These are phyloP conservation scores for Formica exsecta DNA, from an alignment of 1,140 invertebrate genomes.

Conservation along the genomic window DNA sequence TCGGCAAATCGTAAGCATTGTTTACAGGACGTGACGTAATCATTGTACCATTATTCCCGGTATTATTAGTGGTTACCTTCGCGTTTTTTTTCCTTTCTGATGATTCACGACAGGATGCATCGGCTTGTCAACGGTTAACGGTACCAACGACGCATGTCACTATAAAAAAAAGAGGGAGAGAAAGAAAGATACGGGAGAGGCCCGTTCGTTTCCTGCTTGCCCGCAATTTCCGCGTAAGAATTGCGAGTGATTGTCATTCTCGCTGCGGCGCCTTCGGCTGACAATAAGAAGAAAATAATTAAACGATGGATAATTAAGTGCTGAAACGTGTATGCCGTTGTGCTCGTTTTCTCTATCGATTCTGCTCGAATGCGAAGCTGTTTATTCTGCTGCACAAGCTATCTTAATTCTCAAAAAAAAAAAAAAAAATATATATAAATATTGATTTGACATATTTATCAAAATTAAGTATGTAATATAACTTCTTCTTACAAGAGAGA, in stretches of 20 bases:
- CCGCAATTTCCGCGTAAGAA: constrained; percentile 67
- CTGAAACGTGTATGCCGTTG: constrained; percentile 62
- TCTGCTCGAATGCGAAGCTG: background rate
- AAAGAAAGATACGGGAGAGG: background rate
- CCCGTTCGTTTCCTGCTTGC: constrained; percentile 40
- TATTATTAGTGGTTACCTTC: constrained; percentile 57
- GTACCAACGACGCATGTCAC: constrained; percentile 51
- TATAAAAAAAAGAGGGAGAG: constrained; percentile 5
- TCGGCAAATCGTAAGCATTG: constrained; percentile 63
- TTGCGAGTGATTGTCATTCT: constrained; percentile 65
- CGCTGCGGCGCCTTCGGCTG: background rate
- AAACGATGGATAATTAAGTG: constrained; percentile 72
- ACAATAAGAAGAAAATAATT: constrained; percentile 70
- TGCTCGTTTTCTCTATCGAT: constrained; percentile 33
- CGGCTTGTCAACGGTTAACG: constrained; percentile 67
- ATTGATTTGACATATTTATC: background rate
- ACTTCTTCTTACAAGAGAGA: constrained; percentile 21
- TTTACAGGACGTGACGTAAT: constrained; percentile 66
- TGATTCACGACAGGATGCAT: constrained; percentile 68
- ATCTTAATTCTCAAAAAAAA: constrained; percentile 4
- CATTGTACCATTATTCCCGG: constrained; percentile 60
- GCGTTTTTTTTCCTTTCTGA: background rate
- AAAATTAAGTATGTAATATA: background rate
- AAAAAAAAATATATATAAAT: too few relatives aligned
- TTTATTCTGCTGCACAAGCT: constrained; percentile 34